Conservation (phyloP, 2,113 vertebrate species). For the Nothoprocta perdicaria region DNA sequence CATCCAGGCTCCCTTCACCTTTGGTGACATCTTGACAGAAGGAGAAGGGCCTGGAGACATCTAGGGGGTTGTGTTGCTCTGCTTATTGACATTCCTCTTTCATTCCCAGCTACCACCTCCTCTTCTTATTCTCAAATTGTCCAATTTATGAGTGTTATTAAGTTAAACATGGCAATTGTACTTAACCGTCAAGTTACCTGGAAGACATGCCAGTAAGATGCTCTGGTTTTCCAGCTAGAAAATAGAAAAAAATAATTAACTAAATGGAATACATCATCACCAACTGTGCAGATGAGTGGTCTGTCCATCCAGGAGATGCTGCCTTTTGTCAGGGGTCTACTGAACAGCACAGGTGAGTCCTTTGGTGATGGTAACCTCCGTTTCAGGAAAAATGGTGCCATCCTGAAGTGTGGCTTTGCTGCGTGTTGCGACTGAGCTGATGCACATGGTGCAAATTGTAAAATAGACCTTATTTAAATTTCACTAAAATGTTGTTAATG, state of each 20-base stretch:
- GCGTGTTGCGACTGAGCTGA: neutral
- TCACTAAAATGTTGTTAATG: neutral
- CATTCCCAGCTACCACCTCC: neutral
- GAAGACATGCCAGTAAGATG: neutral
- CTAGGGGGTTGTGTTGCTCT: neutral
- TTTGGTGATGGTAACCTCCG: neutral
- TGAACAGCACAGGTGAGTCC: neutral
- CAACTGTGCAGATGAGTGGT: neutral
- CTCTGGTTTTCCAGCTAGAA: neutral
- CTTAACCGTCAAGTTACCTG: neutral
- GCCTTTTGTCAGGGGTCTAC: neutral
- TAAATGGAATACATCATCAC: neutral
- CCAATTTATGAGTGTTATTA: neutral
- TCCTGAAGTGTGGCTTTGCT: neutral
- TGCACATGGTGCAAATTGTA: neutral
- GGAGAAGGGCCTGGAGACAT: no score
- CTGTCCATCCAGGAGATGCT: neutral
- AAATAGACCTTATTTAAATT: neutral
- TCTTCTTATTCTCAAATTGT: neutral
- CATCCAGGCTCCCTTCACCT: accelerated
- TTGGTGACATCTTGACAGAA: neutral
- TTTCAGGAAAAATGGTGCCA: neutral
- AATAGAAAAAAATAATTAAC: neutral
- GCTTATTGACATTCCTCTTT: neutral
- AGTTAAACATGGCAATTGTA: neutral